Evolutionary conservation across 2,888 invertebrate species (phyloP), one percentile per base, ranked within the genome.

Genomic region (Diarsia dahlii): DNA sequence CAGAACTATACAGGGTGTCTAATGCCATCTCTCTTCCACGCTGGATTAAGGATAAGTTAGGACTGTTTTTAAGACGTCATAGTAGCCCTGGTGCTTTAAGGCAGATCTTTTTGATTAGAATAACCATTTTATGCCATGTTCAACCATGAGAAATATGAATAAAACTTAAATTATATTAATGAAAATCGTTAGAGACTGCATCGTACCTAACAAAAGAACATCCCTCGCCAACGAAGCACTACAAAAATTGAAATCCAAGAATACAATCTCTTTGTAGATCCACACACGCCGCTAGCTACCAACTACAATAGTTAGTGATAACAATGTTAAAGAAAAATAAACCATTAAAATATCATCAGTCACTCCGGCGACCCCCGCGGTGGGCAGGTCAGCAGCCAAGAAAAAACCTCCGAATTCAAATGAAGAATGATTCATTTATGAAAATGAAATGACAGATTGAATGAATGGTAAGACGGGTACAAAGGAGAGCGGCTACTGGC

Each of bases 401-500:
- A 94, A 94, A 96, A 95, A 95, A 95, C 92, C 93, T 73, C 82
- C 93, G 93, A 94, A 95, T 96, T 94, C 95, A 95, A 95, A 96
- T 95, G 95, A 95, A 95, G 95, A 96, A 96, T 95, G 94, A 95
- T 95, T 96, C 95, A 94, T 96, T 95, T 96, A 95, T 95, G 95
- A 96, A 96, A 96, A 96, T 95, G 94, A 94, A 96, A 96, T 95
- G 96, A 96, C 96, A 95, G 95, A 95, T 95, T 95, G 95, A 94
- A 94, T 95, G 94, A 94, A 95, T 92, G 93, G 91, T 91, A 90
- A 91, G 91, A 91, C 87, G 90, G 81, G 89, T 89, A 94, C 94
- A 95, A 95, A 93, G 89, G 91, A 89, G 90, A 85, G 90, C 90
- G 89, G 95, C 95, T 95, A 95, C 95, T 91, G 95, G 92, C 92